Evolutionary conservation across 2,797 vertebrate species (phyloP).

Genomic region (Gymnoscopelus braueri): DNA sequence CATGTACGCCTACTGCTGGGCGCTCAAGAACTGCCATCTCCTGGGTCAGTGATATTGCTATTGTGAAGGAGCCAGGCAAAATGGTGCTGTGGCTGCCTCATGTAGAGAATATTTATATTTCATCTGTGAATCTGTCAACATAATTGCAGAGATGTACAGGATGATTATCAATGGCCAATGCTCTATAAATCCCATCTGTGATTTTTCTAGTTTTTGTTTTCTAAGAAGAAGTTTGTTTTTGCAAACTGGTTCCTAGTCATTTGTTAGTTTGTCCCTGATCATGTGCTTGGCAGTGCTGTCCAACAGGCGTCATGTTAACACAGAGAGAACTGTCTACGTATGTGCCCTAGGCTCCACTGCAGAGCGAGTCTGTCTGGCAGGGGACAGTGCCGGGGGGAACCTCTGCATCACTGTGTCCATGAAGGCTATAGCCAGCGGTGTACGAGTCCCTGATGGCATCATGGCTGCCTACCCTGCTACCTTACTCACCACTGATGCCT

Average conservation of each 20-base stretch:
- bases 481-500: slow-evolving; percentile 79
- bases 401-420: slow-evolving; percentile 84
- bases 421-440: slow-evolving; percentile 76
- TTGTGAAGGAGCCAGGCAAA: not conserved
- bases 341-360: slow-evolving; percentile 77
- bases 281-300: no score
- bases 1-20: slow-evolving; percentile 86
- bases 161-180: not conserved
- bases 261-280: no score
- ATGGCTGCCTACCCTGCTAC: slow-evolving; percentile 84
- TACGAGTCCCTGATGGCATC: slow-evolving; percentile 80
- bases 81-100: not conserved
- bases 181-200: no score
- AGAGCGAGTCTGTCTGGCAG: slow-evolving; percentile 80
- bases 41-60: slow-evolving; percentile 68
- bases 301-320: not conserved
- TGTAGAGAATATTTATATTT: not conserved
- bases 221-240: no score
- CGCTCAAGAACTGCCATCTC: slow-evolving; percentile 80
- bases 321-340: not conserved
- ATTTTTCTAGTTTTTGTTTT: no score
- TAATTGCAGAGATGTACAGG: not conserved
- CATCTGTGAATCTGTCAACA: not conserved
- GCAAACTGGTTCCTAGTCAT: no score
- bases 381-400: slow-evolving; percentile 86